Evolutionary conservation across 2,113 vertebrate species (phyloP).

Genomic region (Seriola rivoliana): DNA sequence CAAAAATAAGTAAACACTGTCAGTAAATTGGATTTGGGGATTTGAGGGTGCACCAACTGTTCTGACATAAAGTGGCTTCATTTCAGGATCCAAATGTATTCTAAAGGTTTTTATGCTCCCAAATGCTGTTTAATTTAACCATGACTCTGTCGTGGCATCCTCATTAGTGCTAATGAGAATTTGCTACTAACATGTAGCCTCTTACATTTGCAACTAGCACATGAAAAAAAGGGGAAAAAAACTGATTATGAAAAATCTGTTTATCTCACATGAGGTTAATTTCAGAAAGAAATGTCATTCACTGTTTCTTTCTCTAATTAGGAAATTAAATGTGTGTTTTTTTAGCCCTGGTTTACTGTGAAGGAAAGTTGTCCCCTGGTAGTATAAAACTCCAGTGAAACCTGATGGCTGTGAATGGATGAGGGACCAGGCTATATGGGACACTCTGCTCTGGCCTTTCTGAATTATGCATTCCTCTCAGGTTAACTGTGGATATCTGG

Average conservation of each 20-base stretch:
- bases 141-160: slow-evolving; percentile 18
- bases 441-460: slow-evolving; percentile 79
- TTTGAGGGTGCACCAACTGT: slow-evolving; percentile 23
- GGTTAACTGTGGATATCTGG: slow-evolving; percentile 87
- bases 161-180: slow-evolving; percentile 54
- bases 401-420: slow-evolving; percentile 73
- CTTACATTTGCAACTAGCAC: slow-evolving; percentile 9
- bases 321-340: neutral
- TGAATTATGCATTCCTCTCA: slow-evolving; percentile 95
- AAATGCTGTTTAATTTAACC: slow-evolving; percentile 29
- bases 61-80: slow-evolving; percentile 8
- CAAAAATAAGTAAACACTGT: slow-evolving; percentile 18
- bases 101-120: slow-evolving; percentile 14
- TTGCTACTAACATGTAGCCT: slow-evolving; percentile 16
- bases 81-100: slow-evolving; percentile 22
- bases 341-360: slow-evolving; percentile 1
- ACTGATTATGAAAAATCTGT: slow-evolving; percentile 27
- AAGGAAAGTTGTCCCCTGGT: slow-evolving; percentile 63
- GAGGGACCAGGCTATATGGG: slow-evolving; percentile 66
- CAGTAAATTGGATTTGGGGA: slow-evolving; percentile 19
- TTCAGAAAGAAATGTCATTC: neutral
- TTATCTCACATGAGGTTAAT: slow-evolving; percentile 6
- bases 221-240: neutral
- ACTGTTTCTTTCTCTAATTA: neutral
- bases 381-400: slow-evolving; percentile 70